Evolutionary conservation across 2,113 vertebrate species (phyloP).

Genomic region (Peromyscus californicus): DNA sequence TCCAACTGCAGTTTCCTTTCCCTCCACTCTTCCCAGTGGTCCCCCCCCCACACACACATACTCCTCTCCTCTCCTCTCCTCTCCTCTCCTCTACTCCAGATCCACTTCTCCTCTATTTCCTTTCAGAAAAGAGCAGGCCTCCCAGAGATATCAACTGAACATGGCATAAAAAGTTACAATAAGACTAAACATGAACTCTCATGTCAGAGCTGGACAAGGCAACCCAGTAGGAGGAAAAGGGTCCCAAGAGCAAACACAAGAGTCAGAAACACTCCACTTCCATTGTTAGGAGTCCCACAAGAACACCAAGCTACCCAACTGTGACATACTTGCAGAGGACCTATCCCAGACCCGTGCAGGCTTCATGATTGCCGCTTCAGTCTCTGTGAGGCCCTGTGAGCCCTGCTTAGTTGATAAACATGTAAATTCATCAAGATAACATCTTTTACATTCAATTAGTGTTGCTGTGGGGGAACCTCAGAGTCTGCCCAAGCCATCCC

Average conservation of each 20-base stretch:
- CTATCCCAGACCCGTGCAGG: neutral
- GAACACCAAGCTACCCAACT: neutral
- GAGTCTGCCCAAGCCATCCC: neutral
- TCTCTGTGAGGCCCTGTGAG: neutral
- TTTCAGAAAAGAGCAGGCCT: neutral
- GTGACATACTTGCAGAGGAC: neutral
- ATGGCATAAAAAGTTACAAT: neutral
- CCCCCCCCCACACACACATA: too few species aligned
- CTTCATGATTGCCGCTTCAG: neutral
- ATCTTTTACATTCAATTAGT: neutral
- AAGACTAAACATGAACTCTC: neutral
- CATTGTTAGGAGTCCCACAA: neutral
- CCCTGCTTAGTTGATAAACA: neutral
- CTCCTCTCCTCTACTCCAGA: too few species aligned
- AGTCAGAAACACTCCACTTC: neutral
- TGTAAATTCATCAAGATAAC: neutral
- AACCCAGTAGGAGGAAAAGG: neutral
- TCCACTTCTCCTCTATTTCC: neutral
- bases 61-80: rapidly evolving
- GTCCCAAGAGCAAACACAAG: neutral
- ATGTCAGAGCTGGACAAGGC: neutral
- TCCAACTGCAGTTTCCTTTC: too few species aligned
- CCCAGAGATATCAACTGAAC: neutral
- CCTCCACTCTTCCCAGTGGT: neutral
- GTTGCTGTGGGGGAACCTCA: neutral